phyloP scores from a whole-genome alignment of 1,140 invertebrate species.

The Myzus persicae region DNA sequence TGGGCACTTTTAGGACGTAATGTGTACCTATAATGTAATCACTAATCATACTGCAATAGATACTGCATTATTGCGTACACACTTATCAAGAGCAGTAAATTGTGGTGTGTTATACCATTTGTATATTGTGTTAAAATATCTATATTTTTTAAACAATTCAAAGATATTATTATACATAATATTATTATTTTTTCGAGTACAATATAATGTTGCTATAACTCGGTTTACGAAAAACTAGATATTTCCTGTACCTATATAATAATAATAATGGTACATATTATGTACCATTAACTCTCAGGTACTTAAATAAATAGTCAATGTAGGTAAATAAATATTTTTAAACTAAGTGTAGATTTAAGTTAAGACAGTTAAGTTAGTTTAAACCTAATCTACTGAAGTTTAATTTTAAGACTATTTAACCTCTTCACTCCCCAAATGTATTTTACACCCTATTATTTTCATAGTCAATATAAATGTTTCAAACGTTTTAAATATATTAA shows the following conservation, averaged over 20 bases:
- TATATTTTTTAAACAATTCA: neutral
- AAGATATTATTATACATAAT: neutral
- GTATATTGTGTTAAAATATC: too few relatives aligned
- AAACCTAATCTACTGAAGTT: too few relatives aligned
- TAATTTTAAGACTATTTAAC: neutral
- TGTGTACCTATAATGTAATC: neutral
- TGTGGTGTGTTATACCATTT: too few relatives aligned
- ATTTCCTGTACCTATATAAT: neutral
- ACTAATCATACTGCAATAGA: too few relatives aligned
- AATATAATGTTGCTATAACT: neutral
- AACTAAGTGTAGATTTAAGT: neutral
- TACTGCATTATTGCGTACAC: neutral
- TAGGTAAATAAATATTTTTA: neutral
- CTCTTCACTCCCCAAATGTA: neutral
- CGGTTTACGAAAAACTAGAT: neutral
- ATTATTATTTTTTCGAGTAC: neutral
- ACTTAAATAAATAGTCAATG: neutral
- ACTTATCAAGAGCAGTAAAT: neutral
- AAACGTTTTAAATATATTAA: neutral
- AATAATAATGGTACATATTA: too few relatives aligned
- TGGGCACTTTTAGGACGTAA: neutral
- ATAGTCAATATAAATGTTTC: too few relatives aligned
- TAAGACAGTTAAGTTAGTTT: too few relatives aligned
- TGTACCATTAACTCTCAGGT: neutral
- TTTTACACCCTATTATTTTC: neutral